These are phyloP conservation scores for Cebuella pygmaea DNA, from an alignment of 2,797 vertebrate genomes.

Conservation along the genomic window DNA sequence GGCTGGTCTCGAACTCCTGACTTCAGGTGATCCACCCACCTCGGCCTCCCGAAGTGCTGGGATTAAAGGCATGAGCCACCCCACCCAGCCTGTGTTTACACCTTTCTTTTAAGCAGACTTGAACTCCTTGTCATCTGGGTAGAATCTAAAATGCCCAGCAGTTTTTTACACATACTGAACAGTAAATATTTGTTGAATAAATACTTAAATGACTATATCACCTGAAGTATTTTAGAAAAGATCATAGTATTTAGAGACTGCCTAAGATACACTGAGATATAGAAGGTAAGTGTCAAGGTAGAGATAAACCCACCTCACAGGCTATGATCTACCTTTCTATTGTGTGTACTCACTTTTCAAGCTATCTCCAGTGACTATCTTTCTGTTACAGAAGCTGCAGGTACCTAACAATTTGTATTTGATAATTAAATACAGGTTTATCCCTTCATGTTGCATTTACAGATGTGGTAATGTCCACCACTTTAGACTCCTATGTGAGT, in stretches of 20 bases:
- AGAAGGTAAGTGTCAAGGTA: not conserved
- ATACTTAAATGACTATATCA: not conserved
- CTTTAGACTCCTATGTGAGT: not conserved
- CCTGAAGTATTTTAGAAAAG: not conserved
- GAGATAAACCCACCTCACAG: not conserved
- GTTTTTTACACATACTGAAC: not conserved
- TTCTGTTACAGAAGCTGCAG: not conserved
- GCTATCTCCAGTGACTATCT: not conserved
- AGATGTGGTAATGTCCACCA: not conserved
- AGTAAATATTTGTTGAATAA: not conserved
- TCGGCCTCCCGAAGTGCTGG: not conserved
- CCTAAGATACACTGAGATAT: not conserved
- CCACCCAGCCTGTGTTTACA: not conserved
- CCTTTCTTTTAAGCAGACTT: not conserved
- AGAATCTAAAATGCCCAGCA: not conserved
- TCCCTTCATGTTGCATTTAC: not conserved
- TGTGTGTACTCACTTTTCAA: not conserved
- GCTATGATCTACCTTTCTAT: not conserved
- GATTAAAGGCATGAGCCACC: no score
- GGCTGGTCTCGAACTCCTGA: not conserved
- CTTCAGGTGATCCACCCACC: no score
- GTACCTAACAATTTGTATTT: not conserved
- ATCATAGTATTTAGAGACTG: not conserved
- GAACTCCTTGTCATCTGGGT: not conserved
- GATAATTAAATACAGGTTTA: not conserved